These are phyloP conservation scores for Epirrhoe tristata DNA, from an alignment of 2,888 invertebrate species.

Conservation along the genomic window DNA sequence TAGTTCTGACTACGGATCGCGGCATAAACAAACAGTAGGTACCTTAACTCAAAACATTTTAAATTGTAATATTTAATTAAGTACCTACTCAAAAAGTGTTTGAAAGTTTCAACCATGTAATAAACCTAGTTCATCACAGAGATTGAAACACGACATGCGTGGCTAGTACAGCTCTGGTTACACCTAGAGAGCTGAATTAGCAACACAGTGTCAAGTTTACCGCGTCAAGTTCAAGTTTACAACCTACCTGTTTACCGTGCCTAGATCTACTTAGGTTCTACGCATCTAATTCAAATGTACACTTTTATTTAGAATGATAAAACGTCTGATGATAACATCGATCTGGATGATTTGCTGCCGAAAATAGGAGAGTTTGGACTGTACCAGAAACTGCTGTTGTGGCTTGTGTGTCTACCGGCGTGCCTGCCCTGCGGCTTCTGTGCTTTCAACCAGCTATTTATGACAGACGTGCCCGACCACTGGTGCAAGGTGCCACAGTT, in stretches of 20 bases:
- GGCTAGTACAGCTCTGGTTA: too few species aligned
- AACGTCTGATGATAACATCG: conserved; percentile 79
- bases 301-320: conserved; percentile 31
- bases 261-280: not conserved
- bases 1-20: conserved; percentile 56
- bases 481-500: conserved; percentile 93
- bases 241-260: conserved; percentile 6
- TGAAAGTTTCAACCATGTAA: not conserved
- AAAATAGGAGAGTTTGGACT: conserved; percentile 95
- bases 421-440: conserved; percentile 96
- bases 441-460: conserved; percentile 97
- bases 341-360: conserved; percentile 93
- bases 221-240: conserved; percentile 28
- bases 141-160: too few species aligned
- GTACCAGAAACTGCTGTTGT: conserved; percentile 93
- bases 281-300: not conserved
- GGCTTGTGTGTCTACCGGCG: conserved; percentile 95
- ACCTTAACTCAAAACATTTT: conserved; percentile 3
- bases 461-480: conserved; percentile 94
- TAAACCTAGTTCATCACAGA: not conserved
- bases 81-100: too few species aligned
- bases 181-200: conserved; percentile 1
- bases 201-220: conserved; percentile 32
- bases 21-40: conserved; percentile 61
- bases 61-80: not conserved